These are phyloP conservation scores for Hypsibius dujardini DNA, from an alignment of 1,140 invertebrate species.

Conservation along the genomic window DNA sequence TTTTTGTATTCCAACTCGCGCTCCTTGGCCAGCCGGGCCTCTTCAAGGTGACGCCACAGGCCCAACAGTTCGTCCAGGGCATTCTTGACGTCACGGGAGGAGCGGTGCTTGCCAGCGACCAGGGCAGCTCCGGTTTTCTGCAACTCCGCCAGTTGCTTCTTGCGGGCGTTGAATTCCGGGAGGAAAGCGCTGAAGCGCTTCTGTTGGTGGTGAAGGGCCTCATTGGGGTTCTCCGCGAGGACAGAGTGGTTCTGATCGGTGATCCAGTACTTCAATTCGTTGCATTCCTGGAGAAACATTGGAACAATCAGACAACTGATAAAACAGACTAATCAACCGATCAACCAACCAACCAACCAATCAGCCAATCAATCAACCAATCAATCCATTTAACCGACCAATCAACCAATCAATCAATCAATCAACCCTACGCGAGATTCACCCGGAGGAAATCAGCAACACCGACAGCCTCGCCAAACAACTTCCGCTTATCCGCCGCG, in stretches of 20 bases:
- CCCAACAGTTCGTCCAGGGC: neutral
- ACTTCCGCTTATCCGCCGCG: slow-evolving; percentile 25
- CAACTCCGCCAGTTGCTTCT: slow-evolving; percentile 1
- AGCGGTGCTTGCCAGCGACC: slow-evolving; percentile 7
- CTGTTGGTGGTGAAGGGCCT: neutral
- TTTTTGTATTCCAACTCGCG: neutral
- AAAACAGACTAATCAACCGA: no score
- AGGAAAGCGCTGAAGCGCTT: neutral
- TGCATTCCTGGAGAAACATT: neutral
- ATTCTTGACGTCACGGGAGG: neutral
- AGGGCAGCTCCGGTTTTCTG: slow-evolving; percentile 31
- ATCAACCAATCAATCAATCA: no score
- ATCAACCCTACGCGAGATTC: neutral
- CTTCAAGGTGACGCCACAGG: neutral
- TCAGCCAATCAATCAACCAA: no score
- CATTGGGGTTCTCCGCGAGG: neutral
- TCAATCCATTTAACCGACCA: no score
- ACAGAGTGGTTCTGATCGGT: neutral
- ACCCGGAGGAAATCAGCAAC: neutral
- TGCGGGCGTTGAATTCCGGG: neutral
- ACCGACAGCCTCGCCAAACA: slow-evolving; percentile 23
- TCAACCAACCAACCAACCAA: no score
- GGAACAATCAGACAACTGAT: no score
- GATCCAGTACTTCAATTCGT: slow-evolving; percentile 6
- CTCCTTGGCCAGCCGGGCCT: neutral